Base-by-base conservation (phyloP, 2,113 vertebrate species). In the Dissostichus mawsoni region DNA sequence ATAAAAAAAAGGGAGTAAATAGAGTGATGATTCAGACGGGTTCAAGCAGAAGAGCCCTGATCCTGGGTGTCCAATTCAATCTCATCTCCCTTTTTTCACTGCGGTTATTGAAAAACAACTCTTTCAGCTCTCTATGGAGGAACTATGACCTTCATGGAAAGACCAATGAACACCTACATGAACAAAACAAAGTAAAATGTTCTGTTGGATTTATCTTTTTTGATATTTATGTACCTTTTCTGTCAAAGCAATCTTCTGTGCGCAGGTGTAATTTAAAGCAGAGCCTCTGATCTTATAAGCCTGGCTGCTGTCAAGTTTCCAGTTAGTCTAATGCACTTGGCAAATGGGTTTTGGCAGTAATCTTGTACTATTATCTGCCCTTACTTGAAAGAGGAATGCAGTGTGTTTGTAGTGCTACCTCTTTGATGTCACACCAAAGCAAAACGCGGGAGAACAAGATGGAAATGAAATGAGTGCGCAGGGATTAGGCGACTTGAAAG, bases 371-470 rank as follows among this genome's bases (percentile, higher is more conserved):
- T 90, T 87, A 86, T 83, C 74, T 75, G 16, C 55, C 74, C 66
- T 85, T 83, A 86, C 78, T 75, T 89, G 71, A 86, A 83, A 76
- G 80, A 84, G 47, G 78, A 85, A 73, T 64, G 55, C 64, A 69
- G 51, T 6, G 44, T 66, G 76, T 81, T 74, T 84, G 89, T 55
- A 66, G 89, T 53, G 55, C 23, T 61, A 72, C 74, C 59, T 72
- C 89, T 91, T 87, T 92, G 86, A 92, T 87, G 86, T 87, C 74
- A 5, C 82, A 78, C 83, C 74, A 90, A 80, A 87, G 88, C 57
- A 65, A 74, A 87, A 75, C 12, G 50, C 18, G 0, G 74, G 74
- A 72, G 79, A 80, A 74, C 1, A 14, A 72, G 75, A 85, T 63
- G 76, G 78, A 72, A 82, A 83, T 70, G 56, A 85, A 88, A 89